These are phyloP conservation scores for Meloidogyne chitwoodi DNA, from an alignment of 1,140 invertebrate genomes.

Conservation along the genomic window DNA sequence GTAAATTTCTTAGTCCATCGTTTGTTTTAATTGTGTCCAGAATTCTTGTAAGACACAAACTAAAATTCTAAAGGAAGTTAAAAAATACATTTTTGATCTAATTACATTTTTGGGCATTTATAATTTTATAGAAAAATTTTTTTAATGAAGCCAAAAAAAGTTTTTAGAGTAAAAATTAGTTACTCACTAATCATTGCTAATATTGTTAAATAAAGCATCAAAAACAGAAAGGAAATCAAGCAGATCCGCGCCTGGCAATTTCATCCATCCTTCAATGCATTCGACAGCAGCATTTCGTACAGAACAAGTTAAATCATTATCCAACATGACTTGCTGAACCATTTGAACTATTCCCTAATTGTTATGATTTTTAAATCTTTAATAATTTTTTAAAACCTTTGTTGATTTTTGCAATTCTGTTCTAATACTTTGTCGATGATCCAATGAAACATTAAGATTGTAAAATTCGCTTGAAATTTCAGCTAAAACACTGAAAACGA, in stretches of 20 bases:
- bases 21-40: conserved; percentile 17
- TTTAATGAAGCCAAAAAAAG: not conserved
- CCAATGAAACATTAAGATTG: conserved; percentile 15
- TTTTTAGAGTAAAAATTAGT: not conserved
- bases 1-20: not conserved
- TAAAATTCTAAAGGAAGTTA: not conserved
- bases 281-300: conserved; percentile 20
- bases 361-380: not conserved
- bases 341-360: conserved; percentile 14
- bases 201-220: conserved; percentile 11
- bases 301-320: conserved; percentile 12
- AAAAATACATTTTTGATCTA: not conserved
- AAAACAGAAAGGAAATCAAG: conserved; percentile 6
- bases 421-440: conserved; percentile 13
- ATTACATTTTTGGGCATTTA: not conserved
- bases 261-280: conserved; percentile 21
- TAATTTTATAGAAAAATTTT: not conserved
- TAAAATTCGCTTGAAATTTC: conserved; percentile 20
- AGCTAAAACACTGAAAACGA: conserved; percentile 19
- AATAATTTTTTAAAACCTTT: conserved; percentile 3
- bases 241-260: conserved; percentile 3
- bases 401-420: conserved; percentile 4
- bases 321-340: conserved; percentile 2
- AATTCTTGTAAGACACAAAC: conserved; percentile 2
- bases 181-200: conserved; percentile 19